Evolutionary conservation across 2,888 invertebrate species (phyloP).

Genomic region (Ariolimax columbianus): DNA sequence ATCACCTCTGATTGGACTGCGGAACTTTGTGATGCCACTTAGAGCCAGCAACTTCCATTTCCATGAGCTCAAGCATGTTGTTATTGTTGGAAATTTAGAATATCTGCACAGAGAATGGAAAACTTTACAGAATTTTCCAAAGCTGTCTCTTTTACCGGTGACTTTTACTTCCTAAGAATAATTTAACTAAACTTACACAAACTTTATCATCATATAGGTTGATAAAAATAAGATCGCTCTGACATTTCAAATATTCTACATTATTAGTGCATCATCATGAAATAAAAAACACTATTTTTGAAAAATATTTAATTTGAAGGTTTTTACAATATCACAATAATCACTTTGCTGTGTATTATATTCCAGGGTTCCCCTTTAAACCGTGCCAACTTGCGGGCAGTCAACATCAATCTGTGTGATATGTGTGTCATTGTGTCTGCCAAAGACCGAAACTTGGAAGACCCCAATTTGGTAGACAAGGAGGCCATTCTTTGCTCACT

Average conservation of each 20-base stretch:
- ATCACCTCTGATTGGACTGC: constrained; percentile 97
- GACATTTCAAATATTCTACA: background rate
- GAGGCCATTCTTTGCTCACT: constrained; percentile 99
- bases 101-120: constrained; percentile 99
- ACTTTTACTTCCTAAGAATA: constrained; percentile 76
- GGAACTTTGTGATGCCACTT: constrained; percentile 99
- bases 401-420: constrained; percentile 99
- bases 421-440: constrained; percentile 99
- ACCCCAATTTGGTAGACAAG: constrained; percentile 99
- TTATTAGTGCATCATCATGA: too few species aligned
- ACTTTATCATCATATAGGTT: background rate
- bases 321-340: background rate
- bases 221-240: too few species aligned
- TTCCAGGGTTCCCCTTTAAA: constrained; percentile 96
- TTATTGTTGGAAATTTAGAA: constrained; percentile 99
- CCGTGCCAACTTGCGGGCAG: constrained; percentile 98
- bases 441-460: constrained; percentile 97
- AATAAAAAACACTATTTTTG: background rate
- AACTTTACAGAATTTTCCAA: constrained; percentile 99
- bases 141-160: constrained; percentile 98
- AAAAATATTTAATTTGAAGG: background rate
- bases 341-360: background rate
- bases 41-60: constrained; percentile 99
- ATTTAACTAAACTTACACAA: background rate
- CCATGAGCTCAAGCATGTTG: constrained; percentile 99